Evolutionary conservation across 2,113 vertebrate species (phyloP).

Genomic region (Copsychus sechellarum): DNA sequence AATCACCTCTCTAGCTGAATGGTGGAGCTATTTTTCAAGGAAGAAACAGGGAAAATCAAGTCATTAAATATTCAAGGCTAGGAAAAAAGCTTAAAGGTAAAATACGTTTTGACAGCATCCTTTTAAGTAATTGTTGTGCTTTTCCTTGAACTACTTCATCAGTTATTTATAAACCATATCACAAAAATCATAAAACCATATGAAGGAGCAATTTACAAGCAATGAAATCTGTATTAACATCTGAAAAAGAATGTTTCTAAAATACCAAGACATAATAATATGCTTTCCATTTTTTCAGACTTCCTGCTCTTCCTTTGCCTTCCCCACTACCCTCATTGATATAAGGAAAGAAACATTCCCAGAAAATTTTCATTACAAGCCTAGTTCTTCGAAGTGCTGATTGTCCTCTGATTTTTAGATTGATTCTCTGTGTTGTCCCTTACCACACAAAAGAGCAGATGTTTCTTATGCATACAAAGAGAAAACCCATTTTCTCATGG

Average conservation of each 20-base stretch:
- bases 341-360: not conserved
- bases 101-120: constrained; percentile 29
- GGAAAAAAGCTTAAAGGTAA: constrained; percentile 18
- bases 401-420: not conserved
- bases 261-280: not conserved
- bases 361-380: not conserved
- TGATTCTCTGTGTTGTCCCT: not conserved
- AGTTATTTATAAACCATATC: constrained; percentile 55
- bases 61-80: constrained; percentile 38
- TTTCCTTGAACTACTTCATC: constrained; percentile 52
- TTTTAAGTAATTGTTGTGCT: constrained; percentile 39
- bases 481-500: not conserved
- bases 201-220: constrained; percentile 38
- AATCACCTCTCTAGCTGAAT: not conserved
- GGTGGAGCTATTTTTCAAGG: constrained; percentile 40
- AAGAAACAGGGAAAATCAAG: not conserved
- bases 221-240: constrained; percentile 48
- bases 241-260: constrained; percentile 25
- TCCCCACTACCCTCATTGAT: not conserved
- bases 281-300: not conserved
- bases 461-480: not conserved
- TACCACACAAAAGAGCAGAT: not conserved
- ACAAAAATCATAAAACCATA: constrained; percentile 39
- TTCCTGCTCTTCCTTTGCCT: not conserved
- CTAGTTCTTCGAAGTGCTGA: not conserved